phyloP scores from a whole-genome alignment of 2,797 vertebrate species.

The Pseudocheirus occidentalis region DNA sequence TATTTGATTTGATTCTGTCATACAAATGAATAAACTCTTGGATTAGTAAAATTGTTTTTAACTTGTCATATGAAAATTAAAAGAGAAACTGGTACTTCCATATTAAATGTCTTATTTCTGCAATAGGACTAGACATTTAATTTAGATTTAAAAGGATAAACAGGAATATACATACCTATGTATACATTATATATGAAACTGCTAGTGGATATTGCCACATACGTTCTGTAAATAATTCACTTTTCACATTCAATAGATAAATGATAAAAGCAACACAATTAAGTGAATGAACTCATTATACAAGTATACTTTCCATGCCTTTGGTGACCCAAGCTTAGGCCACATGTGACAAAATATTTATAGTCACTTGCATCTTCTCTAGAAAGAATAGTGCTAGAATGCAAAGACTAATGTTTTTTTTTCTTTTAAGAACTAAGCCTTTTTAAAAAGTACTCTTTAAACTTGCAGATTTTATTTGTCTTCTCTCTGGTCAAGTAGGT shows the following conservation, averaged over 20 bases:
- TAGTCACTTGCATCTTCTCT: constrained; percentile 10
- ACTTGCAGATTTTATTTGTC: not conserved
- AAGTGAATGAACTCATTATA: constrained; percentile 35
- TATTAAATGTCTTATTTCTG: constrained; percentile 37
- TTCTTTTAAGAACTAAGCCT: constrained; percentile 41
- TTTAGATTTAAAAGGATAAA: constrained; percentile 45
- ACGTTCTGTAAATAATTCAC: not conserved
- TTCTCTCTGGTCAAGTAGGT: not conserved
- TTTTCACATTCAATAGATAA: not conserved
- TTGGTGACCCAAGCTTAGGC: not conserved
- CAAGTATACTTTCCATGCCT: not conserved
- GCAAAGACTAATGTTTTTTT: constrained; percentile 11
- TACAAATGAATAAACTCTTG: constrained; percentile 22
- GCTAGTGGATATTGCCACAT: constrained; percentile 1
- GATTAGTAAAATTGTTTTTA: constrained; percentile 52
- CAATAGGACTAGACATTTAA: constrained; percentile 42
- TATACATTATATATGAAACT: not conserved
- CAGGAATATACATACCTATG: not conserved
- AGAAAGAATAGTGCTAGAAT: not conserved
- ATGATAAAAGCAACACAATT: not conserved
- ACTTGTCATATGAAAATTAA: constrained; percentile 43
- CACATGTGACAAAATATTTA: constrained; percentile 25
- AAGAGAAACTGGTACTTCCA: constrained; percentile 34
- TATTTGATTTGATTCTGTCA: constrained; percentile 34
- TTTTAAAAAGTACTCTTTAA: constrained; percentile 29